phyloP scores from a whole-genome alignment of 2,113 vertebrate species.

The Potamarius usumacintae region DNA sequence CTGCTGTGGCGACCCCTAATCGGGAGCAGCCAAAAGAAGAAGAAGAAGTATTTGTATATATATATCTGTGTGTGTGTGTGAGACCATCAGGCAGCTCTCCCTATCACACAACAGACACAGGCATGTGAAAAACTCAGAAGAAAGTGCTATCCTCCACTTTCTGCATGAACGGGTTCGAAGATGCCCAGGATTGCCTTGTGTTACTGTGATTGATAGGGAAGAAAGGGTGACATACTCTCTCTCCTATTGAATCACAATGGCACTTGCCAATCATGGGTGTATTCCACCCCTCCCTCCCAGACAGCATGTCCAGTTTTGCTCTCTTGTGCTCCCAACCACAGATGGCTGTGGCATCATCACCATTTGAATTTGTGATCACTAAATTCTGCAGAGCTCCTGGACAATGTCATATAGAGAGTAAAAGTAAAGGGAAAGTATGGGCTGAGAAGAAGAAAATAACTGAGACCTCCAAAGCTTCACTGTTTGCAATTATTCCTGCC shows the following conservation, averaged over 20 bases:
- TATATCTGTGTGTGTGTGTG: no score
- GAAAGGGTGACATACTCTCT: not conserved
- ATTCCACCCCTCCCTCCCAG: not conserved
- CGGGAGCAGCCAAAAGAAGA: no score
- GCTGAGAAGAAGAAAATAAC: not conserved
- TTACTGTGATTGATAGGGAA: not conserved
- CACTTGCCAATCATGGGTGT: not conserved
- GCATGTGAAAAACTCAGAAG: not conserved
- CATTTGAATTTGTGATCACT: not conserved
- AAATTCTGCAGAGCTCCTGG: not conserved
- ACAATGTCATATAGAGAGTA: not conserved
- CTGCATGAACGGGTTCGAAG: not conserved
- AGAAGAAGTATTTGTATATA: no score
- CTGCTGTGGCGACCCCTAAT: no score
- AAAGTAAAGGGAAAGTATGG: not conserved
- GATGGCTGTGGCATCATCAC: not conserved
- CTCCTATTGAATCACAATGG: not conserved
- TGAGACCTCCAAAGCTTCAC: not conserved
- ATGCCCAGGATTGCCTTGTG: not conserved
- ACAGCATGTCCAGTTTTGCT: not conserved
- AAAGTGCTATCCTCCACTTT: not conserved
- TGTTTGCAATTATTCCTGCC: not conserved
- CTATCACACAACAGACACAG: not conserved
- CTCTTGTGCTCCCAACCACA: not conserved
- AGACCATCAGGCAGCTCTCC: not conserved